Conservation (phyloP, 2,113 vertebrate genomes). For the Calidris pugnax region DNA sequence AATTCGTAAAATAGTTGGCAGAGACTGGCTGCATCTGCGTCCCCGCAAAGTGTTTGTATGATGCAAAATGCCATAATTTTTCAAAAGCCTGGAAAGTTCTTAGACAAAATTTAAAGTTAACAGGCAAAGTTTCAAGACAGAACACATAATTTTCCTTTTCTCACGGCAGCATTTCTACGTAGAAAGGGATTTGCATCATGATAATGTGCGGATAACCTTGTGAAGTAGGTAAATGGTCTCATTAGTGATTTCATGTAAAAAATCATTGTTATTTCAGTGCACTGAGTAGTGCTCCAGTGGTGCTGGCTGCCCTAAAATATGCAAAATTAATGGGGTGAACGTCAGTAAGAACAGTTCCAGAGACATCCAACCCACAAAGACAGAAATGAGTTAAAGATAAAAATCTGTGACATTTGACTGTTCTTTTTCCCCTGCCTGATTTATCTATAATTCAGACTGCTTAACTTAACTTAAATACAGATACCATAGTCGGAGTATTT, state of each 20-base stretch:
- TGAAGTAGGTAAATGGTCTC: background rate
- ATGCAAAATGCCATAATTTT: background rate
- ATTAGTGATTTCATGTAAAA: background rate
- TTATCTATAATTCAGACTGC: constrained; percentile 43
- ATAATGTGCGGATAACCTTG: background rate
- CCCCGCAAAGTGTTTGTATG: background rate
- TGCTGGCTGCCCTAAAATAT: background rate
- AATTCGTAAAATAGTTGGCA: fast-evolving
- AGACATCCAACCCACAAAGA: background rate
- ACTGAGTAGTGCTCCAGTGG: background rate
- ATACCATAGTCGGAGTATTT: constrained; percentile 32
- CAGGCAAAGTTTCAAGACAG: background rate
- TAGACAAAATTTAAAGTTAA: background rate
- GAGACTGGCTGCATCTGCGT: background rate
- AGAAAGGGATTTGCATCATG: background rate
- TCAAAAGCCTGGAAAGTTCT: background rate
- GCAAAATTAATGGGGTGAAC: constrained; percentile 10
- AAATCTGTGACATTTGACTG: constrained; percentile 24
- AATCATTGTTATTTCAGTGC: background rate
- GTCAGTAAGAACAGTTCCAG: background rate
- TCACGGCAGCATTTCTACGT: fast-evolving
- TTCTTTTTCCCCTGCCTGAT: constrained; percentile 6
- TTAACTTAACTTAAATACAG: constrained; percentile 63
- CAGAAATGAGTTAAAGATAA: constrained; percentile 15
- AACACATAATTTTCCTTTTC: background rate